phyloP scores from a whole-genome alignment of 2,113 vertebrate genomes.

The Hypomesus transpacificus region DNA sequence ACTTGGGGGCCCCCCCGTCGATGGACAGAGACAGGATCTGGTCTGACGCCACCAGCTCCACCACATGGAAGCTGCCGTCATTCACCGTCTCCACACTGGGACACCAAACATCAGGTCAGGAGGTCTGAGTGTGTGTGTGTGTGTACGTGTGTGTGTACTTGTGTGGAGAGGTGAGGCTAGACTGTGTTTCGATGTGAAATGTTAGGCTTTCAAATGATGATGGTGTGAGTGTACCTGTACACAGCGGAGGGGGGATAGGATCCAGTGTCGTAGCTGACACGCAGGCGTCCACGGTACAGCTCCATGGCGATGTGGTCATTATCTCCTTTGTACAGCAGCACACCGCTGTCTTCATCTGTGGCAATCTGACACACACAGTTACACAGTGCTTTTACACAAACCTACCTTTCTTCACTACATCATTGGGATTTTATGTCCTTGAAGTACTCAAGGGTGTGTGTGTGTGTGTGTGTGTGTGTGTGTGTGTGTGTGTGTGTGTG shows the following conservation, averaged over 20 bases:
- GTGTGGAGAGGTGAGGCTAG: constrained; percentile 1
- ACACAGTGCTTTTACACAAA: constrained; percentile 11
- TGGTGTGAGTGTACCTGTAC: constrained; percentile 80
- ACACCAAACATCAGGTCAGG: not conserved
- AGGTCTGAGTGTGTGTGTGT: not conserved
- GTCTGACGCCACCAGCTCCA: constrained; percentile 89
- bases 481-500: constrained; percentile 14
- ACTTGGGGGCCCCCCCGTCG: constrained; percentile 91
- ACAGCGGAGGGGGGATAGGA: constrained; percentile 92
- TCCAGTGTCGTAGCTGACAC: constrained; percentile 94
- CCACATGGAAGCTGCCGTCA: constrained; percentile 92
- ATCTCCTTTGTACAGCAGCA: constrained; percentile 93
- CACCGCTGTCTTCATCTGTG: constrained; percentile 94
- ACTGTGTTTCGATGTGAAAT: not conserved
- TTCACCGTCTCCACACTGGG: constrained; percentile 94
- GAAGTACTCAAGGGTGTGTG: too few species aligned
- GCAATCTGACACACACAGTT: constrained; percentile 79
- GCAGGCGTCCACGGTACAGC: constrained; percentile 89
- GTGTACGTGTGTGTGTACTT: not conserved
- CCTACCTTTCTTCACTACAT: not conserved
- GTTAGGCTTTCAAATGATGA: not conserved
- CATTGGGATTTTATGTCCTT: too few species aligned
- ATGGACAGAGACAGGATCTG: constrained; percentile 89
- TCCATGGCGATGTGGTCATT: constrained; percentile 92
- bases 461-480: not conserved